phyloP scores from a whole-genome alignment of 53 echinoderm and acorn worm species.

The Mesocentrotus franciscanus region DNA sequence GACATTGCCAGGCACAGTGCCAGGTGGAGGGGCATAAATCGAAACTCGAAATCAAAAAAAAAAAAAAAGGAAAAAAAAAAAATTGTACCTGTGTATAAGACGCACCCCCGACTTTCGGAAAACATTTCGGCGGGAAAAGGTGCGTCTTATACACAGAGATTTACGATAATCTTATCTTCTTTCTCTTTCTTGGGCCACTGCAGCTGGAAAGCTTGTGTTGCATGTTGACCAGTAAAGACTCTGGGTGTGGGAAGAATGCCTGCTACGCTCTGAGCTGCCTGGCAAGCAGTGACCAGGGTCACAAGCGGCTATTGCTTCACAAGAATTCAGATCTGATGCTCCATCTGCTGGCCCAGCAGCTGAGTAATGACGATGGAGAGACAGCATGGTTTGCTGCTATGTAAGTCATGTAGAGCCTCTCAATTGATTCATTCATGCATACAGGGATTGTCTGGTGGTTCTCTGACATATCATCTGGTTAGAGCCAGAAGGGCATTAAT shows the following conservation, averaged over 20 bases:
- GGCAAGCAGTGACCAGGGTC: conserved; percentile 89
- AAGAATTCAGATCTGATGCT: conserved; percentile 82
- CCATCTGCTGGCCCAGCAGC: conserved; percentile 79
- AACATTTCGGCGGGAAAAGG: too few relatives aligned
- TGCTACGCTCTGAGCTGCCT: conserved; percentile 98
- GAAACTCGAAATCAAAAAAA: too few relatives aligned
- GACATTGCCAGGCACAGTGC: too few relatives aligned
- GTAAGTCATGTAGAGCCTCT: conserved; percentile 68
- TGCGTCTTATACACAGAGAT: too few relatives aligned
- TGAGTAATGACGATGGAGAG: conserved; percentile 84
- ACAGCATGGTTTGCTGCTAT: conserved; percentile 99
- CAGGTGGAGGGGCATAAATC: too few relatives aligned
- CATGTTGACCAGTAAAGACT: conserved; percentile 93
- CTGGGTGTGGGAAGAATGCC: conserved; percentile 98
- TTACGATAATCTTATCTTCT: too few relatives aligned
- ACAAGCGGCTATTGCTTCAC: conserved; percentile 84
- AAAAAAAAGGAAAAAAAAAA: too few relatives aligned
- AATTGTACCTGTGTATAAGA: too few relatives aligned
- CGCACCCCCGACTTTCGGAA: too few relatives aligned
- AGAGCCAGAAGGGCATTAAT: too few relatives aligned
- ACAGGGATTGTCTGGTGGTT: too few relatives aligned
- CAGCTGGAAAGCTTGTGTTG: conserved; percentile 83
- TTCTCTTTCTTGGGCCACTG: background rate
- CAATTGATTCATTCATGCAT: background rate
- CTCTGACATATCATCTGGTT: too few relatives aligned